Evolutionary conservation across 2,888 invertebrate species (phyloP).

Genomic region (Caradrina kadenii): DNA sequence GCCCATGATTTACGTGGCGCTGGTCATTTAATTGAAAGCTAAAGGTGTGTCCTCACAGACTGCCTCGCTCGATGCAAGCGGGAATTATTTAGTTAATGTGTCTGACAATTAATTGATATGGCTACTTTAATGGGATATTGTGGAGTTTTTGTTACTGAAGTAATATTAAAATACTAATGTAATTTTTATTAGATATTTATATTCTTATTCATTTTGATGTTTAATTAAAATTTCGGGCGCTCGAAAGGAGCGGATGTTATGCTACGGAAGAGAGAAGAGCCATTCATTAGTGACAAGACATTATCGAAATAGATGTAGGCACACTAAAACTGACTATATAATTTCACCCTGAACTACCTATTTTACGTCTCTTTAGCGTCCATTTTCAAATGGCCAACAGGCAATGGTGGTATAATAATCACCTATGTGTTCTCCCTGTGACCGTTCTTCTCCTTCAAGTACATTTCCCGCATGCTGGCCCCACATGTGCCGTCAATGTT

Average conservation of each 20-base stretch:
- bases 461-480: conserved; percentile 39
- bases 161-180: conserved; percentile 9
- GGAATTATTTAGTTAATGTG: conserved; percentile 33
- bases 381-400: neutral
- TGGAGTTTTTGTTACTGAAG: neutral
- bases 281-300: neutral
- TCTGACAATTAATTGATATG: conserved; percentile 48
- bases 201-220: neutral
- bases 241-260: conserved; percentile 6
- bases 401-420: neutral
- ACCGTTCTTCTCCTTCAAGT: neutral
- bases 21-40: conserved; percentile 61
- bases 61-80: conserved; percentile 16
- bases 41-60: conserved; percentile 47
- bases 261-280: neutral
- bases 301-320: neutral
- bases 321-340: neutral
- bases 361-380: too few species aligned
- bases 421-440: neutral
- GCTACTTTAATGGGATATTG: conserved; percentile 30
- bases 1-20: conserved; percentile 59
- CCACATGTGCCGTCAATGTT: conserved; percentile 4
- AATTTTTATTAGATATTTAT: conserved; percentile 12
- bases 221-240: conserved; percentile 13
- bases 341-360: neutral